Conservation (phyloP, 64 coral and sea anemone genomes). For the Montipora sp. region DNA sequence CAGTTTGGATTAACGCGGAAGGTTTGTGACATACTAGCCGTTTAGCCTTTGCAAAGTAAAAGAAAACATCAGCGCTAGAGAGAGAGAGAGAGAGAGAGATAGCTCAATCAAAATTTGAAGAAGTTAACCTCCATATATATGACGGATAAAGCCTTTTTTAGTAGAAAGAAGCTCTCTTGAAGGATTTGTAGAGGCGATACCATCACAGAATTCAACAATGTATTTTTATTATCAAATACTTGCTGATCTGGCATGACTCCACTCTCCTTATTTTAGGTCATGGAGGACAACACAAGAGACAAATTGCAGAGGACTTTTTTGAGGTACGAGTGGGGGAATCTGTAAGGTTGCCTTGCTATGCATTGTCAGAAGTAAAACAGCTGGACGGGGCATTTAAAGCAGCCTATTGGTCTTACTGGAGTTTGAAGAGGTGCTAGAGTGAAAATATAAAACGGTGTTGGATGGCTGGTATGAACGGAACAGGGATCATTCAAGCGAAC, state of each 20-base stretch:
- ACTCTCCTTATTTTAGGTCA: background rate
- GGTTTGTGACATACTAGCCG: background rate
- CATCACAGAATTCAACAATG: no score
- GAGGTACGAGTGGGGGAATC: background rate
- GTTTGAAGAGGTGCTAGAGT: background rate
- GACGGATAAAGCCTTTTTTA: no score
- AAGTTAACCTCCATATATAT: no score
- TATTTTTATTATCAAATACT: no score
- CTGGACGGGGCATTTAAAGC: background rate
- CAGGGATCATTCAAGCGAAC: background rate
- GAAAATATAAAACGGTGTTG: background rate
- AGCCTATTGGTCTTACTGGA: background rate
- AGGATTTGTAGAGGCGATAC: no score
- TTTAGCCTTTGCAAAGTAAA: no score
- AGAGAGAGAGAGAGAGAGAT: background rate
- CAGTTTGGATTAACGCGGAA: background rate
- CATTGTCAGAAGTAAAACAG: background rate
- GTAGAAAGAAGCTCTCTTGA: no score
- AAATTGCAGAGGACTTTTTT: background rate
- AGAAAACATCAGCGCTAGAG: background rate
- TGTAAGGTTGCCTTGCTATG: background rate
- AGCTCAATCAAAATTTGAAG: no score
- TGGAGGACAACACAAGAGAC: background rate
- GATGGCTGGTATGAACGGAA: slow-evolving; percentile 4
- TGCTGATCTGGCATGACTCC: background rate